Base-by-base conservation (phyloP, 2,113 vertebrate genomes). In the Pseudorasbora parva region DNA sequence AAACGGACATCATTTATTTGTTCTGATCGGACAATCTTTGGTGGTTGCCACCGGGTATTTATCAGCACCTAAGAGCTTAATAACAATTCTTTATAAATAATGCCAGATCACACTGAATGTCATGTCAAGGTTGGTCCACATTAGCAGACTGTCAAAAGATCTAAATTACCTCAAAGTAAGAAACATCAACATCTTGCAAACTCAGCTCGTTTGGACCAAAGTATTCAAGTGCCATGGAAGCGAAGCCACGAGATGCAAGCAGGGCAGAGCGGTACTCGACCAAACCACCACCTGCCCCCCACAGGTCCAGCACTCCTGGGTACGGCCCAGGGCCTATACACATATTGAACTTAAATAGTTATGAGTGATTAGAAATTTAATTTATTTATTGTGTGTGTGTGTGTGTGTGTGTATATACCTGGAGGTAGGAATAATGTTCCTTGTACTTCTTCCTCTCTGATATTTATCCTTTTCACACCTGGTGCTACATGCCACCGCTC, bases 401-500 rank as follows among this genome's bases (percentile, higher is more conserved):
- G 19, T 81, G 14, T 79, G 15, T 10, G n/a, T 79, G 19, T 8
- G n/a, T 76, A 2, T 75, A 12, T 87, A 93, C 93, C 92, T 5
- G 92, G 90, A 0, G 93, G 92, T n/a, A 94, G 66, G 78, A 94
- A 94, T 71, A 94, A 74, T 0, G 93, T 93, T 43, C 91, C 94
- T 21, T 92, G 82, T 1, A 94, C 2, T 68, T 86, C 84, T 25
- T 91, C 82, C 49, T 93, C 90, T 0, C 0, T 62, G 47, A 94
- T 17, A 0, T 82, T 49, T 0, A 94, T 47, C 84, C 93, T 91
- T 73, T 81, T 74, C 25, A 95, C 89, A 2, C 93, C 93, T 1
- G 94, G 93, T 49, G 92, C 92, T 82, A 91, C 82, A 90, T 93
- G 93, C 92, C 92, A 95, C 10, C 94, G 88, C 86, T 95, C 94